These are phyloP conservation scores for Phaetusa simplex DNA, from an alignment of 2,113 vertebrate species.

Conservation along the genomic window DNA sequence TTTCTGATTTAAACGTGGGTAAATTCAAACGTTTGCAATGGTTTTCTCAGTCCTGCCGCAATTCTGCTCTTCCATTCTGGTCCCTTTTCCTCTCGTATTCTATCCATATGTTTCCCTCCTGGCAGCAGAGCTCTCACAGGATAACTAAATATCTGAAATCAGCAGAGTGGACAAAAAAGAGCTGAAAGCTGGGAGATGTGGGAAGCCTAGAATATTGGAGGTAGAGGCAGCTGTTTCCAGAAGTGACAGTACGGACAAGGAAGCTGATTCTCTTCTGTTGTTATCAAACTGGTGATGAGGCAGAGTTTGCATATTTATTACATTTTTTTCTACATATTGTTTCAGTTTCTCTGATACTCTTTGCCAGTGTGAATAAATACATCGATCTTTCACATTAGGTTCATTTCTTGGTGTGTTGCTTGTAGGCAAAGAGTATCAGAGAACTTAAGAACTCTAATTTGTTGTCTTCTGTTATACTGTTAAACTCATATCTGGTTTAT, in stretches of 20 bases:
- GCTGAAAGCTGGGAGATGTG: not conserved
- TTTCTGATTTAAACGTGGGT: not conserved
- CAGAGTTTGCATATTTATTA: not conserved
- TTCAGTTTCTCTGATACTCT: not conserved
- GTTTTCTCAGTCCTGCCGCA: not conserved
- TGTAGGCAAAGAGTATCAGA: not conserved
- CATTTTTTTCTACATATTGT: not conserved
- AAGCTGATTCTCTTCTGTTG: not conserved
- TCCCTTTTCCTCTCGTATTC: not conserved
- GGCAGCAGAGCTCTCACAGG: not conserved
- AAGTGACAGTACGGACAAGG: not conserved
- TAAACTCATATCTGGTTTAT: not conserved
- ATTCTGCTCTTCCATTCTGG: not conserved
- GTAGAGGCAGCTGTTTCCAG: not conserved
- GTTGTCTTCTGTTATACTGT: not conserved
- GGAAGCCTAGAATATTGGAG: not conserved
- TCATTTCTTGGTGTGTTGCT: not conserved
- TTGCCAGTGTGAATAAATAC: not conserved
- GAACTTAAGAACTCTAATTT: constrained; percentile 2
- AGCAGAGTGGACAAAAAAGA: not conserved
- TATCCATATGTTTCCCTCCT: not conserved
- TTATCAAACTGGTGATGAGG: not conserved
- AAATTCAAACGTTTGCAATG: not conserved
- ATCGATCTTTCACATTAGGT: not conserved
- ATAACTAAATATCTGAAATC: not conserved